Percentiles rank a stretch among this genome's conserved stretches.
Conservation (phyloP, 2,113 vertebrate species). For the Megaceryle maxima region DNA sequence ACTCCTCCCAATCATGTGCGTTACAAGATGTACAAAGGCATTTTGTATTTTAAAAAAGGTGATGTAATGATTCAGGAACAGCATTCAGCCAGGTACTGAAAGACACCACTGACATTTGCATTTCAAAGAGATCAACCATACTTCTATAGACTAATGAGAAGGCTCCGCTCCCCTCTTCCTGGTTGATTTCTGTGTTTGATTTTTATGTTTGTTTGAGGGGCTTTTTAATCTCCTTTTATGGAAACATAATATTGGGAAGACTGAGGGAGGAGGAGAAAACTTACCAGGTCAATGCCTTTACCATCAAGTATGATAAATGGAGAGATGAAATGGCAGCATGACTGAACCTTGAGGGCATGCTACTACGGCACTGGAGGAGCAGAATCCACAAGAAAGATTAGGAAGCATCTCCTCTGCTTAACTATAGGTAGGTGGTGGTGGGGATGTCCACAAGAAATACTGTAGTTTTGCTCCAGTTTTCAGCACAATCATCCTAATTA, state of each 20-base stretch:
- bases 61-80: not conserved
- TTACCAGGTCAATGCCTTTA: not conserved
- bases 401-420: not conserved
- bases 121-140: not conserved
- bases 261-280: not conserved
- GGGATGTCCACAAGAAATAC: accelerated
- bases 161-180: not conserved
- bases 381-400: not conserved
- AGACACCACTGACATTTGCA: not conserved
- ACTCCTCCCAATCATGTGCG: not conserved
- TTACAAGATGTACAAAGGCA: not conserved
- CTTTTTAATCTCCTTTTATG: not conserved
- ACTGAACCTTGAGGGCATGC: not conserved
- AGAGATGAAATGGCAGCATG: not conserved
- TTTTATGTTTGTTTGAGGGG: not conserved
- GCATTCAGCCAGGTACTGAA: not conserved
- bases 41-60: not conserved
- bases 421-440: not conserved
- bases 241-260: not conserved
- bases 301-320: not conserved
- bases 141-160: not conserved
- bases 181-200: not conserved
- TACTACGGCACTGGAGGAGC: not conserved
- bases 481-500: not conserved
- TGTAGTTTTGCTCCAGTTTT: not conserved